Evolutionary conservation across 2,113 vertebrate species (phyloP).

Genomic region (Octodon degus): DNA sequence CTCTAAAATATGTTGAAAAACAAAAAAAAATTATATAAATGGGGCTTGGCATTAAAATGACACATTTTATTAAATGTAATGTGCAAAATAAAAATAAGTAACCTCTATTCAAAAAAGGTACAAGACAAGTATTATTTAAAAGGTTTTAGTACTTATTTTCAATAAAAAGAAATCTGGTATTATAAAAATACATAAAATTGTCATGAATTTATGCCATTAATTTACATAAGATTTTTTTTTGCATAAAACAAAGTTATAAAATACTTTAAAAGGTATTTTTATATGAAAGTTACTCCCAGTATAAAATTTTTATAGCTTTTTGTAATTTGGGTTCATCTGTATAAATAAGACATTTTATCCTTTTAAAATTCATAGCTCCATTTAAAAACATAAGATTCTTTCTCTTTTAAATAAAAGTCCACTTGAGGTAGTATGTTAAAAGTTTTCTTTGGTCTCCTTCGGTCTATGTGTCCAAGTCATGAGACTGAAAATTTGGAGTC

Average conservation of each 20-base stretch:
- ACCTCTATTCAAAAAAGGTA: conserved; percentile 80
- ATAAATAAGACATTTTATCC: conserved; percentile 87
- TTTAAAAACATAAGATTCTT: conserved; percentile 79
- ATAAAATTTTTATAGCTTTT: conserved; percentile 83
- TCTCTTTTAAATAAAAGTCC: conserved; percentile 88
- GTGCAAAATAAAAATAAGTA: conserved; percentile 85
- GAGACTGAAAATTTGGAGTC: conserved; percentile 86
- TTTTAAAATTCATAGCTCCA: conserved; percentile 82
- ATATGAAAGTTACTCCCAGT: conserved; percentile 82
- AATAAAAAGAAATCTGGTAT: conserved; percentile 87
- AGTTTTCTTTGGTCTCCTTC: conserved; percentile 83
- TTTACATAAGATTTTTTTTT: conserved; percentile 90
- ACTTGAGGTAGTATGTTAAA: conserved; percentile 93
- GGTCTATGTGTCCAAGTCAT: conserved; percentile 89
- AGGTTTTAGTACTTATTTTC: conserved; percentile 84
- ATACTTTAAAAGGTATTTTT: conserved; percentile 87
- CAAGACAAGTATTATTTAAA: conserved; percentile 83
- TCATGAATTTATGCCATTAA: conserved; percentile 93
- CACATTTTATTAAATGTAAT: conserved; percentile 85
- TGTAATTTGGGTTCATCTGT: conserved; percentile 88
- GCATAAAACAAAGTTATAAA: conserved; percentile 87
- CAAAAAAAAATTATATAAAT: conserved; percentile 42
- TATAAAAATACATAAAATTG: conserved; percentile 89
- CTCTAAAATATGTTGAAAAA: conserved; percentile 19
- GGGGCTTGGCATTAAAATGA: conserved; percentile 70